phyloP scores from a whole-genome alignment of 2,888 invertebrate genomes.

The Catocala fraxini region DNA sequence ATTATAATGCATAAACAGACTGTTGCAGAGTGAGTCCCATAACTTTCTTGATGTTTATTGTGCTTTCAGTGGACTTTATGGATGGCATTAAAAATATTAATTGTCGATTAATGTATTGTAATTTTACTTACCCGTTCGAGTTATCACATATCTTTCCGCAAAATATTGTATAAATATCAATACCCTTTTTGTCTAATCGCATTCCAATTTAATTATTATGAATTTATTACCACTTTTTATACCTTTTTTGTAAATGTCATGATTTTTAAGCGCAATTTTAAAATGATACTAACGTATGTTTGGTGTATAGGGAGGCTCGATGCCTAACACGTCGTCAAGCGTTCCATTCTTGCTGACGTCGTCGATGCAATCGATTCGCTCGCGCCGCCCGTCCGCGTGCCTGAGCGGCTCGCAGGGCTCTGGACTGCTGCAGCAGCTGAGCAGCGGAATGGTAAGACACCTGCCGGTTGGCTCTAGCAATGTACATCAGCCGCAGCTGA shows the following conservation, averaged over 20 bases:
- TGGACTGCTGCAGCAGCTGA: constrained; percentile 95
- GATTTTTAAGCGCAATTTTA: no score
- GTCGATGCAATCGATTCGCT: constrained; percentile 88
- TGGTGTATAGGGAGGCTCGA: constrained; percentile 92
- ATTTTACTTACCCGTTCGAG: no score
- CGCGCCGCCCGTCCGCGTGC: constrained; percentile 90
- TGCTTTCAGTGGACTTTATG: neutral
- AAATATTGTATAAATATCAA: no score
- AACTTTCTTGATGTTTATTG: neutral
- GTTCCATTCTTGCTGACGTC: constrained; percentile 94
- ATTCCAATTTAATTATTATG: no score
- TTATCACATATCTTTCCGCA: no score
- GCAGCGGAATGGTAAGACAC: constrained; percentile 98
- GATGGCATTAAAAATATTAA: no score
- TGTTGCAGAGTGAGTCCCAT: neutral
- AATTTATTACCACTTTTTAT: no score
- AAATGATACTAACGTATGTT: constrained; percentile 29
- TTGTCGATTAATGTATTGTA: no score
- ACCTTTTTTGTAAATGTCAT: no score
- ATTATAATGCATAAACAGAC: no score
- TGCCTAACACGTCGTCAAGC: constrained; percentile 96
- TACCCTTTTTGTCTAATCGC: no score
- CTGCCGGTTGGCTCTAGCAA: constrained; percentile 90
- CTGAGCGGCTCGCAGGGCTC: constrained; percentile 91
- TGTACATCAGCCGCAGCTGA: constrained; percentile 73